A percentile compares a stretch with the other conserved stretches of the same genome.
Conservation (phyloP, 2,888 invertebrate genomes). For the Rhingia rostrata region DNA sequence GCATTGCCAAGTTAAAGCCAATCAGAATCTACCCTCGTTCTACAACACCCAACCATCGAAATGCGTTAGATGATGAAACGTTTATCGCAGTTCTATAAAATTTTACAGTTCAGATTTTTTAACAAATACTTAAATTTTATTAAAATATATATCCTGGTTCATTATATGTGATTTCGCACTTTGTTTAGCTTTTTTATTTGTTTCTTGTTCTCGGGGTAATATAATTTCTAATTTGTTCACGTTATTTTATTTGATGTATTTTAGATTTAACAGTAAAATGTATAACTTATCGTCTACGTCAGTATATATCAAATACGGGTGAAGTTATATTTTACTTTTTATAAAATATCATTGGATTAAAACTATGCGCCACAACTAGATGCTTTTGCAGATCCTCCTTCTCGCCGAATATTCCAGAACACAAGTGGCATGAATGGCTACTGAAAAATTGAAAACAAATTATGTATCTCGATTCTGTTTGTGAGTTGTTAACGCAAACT, state of each 20-base stretch:
- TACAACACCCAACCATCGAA: too few species aligned
- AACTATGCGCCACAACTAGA: slow-evolving; percentile 72
- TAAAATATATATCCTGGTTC: slow-evolving; percentile 61
- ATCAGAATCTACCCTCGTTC: too few species aligned
- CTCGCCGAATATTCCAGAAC: slow-evolving; percentile 63
- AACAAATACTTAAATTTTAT: slow-evolving; percentile 70
- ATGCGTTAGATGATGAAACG: too few species aligned
- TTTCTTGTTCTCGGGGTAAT: slow-evolving; percentile 35
- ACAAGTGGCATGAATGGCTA: slow-evolving; percentile 68
- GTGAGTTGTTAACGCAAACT: background rate
- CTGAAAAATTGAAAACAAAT: background rate
- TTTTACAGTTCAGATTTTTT: slow-evolving; percentile 49
- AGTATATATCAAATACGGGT: slow-evolving; percentile 40
- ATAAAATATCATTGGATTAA: slow-evolving; percentile 72
- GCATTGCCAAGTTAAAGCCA: too few species aligned
- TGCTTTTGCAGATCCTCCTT: slow-evolving; percentile 67
- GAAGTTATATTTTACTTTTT: slow-evolving; percentile 52
- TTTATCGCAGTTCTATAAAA: background rate
- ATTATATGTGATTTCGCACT: slow-evolving; percentile 39
- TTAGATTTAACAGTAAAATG: slow-evolving; percentile 52
- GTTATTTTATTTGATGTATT: slow-evolving; percentile 29
- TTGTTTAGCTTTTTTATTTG: slow-evolving; percentile 4
- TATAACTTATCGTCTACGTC: slow-evolving; percentile 46
- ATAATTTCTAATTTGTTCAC: slow-evolving; percentile 32
- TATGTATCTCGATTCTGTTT: background rate